Evolutionary conservation across 2,888 invertebrate genomes (phyloP), one percentile per base, ranked within the genome.

Genomic region (Habroteleia sp.): DNA sequence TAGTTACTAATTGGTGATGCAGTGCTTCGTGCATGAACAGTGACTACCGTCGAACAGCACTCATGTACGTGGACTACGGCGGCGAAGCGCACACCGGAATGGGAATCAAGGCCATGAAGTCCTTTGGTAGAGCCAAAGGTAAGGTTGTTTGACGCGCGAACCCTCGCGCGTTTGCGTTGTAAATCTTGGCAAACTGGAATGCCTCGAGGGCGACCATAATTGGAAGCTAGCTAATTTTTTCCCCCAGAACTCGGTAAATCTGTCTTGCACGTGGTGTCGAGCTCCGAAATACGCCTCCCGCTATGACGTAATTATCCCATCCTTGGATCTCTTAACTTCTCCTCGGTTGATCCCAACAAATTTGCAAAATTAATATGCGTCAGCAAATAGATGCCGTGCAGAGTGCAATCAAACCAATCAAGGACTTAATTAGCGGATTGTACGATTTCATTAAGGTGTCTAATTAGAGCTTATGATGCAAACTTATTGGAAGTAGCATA

Each of bases 91-190:
- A 88, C 89, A 89, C 89, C 91, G 94, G 94, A 91, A 94, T 95
- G 94, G 94, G 94, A 94, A 94, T 94, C 92, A 94, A 94, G 93
- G 92, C 92, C 90, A 94, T 94, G 94, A 94, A 94, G 92, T 93
- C 94, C 91, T 94, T 94, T 91, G 93, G 92, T 91, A 94, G 94
- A 92, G 93, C 93, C 89, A 94, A 94, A 94, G 94, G 94, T 94
- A 91, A 91, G 90, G 72, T 50, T 73, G 23, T 25, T 29, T 8
- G 3, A 5, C 11, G 39, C 10, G 11, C 48, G 35, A 41, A 39
- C 29, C 41, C 46, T 20, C 44, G 29, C 39, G 31, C 42, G 23
- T 37, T 20, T 10, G 50, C 27, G 33, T 44, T 60, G 60, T 60
- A 69, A 56, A 35, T 37, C 68, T 58, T 20, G 7, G 8, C 35